Percentiles rank a stretch among this genome's conserved stretches.
Conservation (phyloP, 2,888 invertebrate species). For the Chouioia cunea region DNA sequence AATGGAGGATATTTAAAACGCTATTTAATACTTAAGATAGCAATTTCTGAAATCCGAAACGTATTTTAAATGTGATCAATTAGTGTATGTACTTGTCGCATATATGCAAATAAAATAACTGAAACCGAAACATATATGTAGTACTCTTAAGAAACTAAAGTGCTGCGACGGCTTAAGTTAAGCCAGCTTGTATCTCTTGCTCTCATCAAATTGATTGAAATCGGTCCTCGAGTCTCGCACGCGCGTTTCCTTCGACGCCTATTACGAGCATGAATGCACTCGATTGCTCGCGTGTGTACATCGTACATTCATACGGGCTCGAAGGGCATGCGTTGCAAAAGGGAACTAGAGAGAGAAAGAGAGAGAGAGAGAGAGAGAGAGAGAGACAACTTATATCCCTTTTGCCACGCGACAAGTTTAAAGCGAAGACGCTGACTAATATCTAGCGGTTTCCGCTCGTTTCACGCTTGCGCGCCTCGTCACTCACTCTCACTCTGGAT, state of each 20-base stretch:
- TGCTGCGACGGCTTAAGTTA: constrained; percentile 1
- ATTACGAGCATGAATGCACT: constrained; percentile 43
- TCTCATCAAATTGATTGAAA: constrained; percentile 26
- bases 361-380: neutral
- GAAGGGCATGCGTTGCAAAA: constrained; percentile 17
- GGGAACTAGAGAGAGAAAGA: neutral
- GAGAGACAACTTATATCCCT: constrained; percentile 19
- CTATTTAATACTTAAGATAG: neutral
- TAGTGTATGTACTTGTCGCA: too few relatives aligned
- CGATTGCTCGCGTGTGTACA: constrained; percentile 36
- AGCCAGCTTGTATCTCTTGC: too few relatives aligned
- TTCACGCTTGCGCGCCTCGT: constrained; percentile 62
- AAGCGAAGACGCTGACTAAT: constrained; percentile 67
- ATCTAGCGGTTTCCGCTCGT: constrained; percentile 66
- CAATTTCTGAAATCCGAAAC: too few relatives aligned
- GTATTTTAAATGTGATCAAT: too few relatives aligned
- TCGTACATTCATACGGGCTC: constrained; percentile 1
- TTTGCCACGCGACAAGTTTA: constrained; percentile 52
- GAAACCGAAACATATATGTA: too few relatives aligned
- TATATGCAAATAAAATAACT: too few relatives aligned
- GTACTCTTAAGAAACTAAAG: constrained; percentile 3
- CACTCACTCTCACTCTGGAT: constrained; percentile 41
- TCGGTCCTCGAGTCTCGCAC: constrained; percentile 19
- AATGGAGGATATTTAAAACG: too few relatives aligned
- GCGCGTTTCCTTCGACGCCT: constrained; percentile 24